Evolutionary conservation across 2,797 vertebrate genomes (phyloP), one percentile per base, ranked within the genome.

Genomic region (Halcyon chelicuti): DNA sequence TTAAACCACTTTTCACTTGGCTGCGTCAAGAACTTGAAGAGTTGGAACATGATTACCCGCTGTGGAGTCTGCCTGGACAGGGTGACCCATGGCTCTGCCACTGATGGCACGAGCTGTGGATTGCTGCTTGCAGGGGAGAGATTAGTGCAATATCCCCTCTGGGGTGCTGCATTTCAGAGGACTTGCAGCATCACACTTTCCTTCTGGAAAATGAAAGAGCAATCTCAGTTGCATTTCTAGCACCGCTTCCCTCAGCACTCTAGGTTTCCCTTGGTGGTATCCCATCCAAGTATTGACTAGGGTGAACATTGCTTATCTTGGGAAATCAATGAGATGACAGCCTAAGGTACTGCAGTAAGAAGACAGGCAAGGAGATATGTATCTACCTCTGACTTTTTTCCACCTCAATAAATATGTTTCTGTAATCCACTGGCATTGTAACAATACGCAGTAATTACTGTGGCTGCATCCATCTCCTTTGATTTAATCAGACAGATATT

Each of bases 401-500:
- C 14, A 76, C 71, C 80, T 89, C 88, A 71, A 51, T 90, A 95
- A 95, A 94, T 93, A 93, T 76, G 55, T 94, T 94, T 93, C 63
- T 44, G n/a, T 76, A 71, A 95, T 94, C 83, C 88, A 85, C 54
- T 85, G 86, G 82, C 74, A 51, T 79, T 93, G 83, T 88, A 94
- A 93, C 94, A 86, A 90, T 74, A 77, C 33, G 37, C 84, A 94
- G 81, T 88, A 95, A 96, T 92, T 93, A 87, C 77, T 71, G 46
- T 83, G 68, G 83, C 91, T 97, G 90, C 91, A 95, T 95, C 85
- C 61, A 76, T 97, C 96, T 95, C 86, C 86, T 95, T 94, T 93
- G 95, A 97, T 97, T 97, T 96, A 97, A 97, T 96, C 96, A 95
- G 76, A 91, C 86, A 93, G 82, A 90, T 96, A 93, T 95, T 96